These are phyloP conservation scores for Archocentrus centrarchus DNA, from an alignment of 2,113 vertebrate genomes.

Conservation along the genomic window DNA sequence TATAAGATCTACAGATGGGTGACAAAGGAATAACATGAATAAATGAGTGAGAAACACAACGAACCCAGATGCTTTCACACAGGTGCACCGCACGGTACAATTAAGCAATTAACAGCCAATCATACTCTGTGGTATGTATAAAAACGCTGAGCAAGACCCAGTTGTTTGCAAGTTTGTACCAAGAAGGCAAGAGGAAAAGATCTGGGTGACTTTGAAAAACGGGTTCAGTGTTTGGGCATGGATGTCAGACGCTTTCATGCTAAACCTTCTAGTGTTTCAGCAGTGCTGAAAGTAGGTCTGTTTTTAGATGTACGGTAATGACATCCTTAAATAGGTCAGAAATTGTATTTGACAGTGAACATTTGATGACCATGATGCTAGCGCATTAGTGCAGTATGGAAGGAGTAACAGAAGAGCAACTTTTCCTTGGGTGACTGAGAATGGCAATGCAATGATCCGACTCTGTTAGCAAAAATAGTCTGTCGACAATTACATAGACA, in stretches of 20 bases:
- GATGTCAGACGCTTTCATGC: not conserved
- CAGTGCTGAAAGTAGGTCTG: not conserved
- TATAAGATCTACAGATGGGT: slow-evolving; percentile 19
- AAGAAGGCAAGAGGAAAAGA: not conserved
- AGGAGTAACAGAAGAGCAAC: not conserved
- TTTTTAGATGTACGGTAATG: not conserved
- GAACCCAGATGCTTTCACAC: not conserved
- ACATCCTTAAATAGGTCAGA: slow-evolving; percentile 7
- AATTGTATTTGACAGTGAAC: not conserved
- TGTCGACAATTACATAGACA: slow-evolving; percentile 14
- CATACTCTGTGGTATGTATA: slow-evolving; percentile 5
- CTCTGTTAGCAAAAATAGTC: slow-evolving; percentile 17
- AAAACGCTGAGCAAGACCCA: not conserved
- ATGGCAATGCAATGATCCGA: not conserved
- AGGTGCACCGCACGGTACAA: not conserved
- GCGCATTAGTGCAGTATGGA: slow-evolving; percentile 1
- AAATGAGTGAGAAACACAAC: not conserved
- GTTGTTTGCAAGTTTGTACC: slow-evolving; percentile 2
- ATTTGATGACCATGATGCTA: not conserved
- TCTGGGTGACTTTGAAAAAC: no score
- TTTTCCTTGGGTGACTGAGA: slow-evolving; percentile 1
- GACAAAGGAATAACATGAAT: slow-evolving; percentile 2
- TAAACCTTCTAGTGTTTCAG: not conserved
- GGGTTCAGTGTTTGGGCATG: not conserved
- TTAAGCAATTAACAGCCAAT: slow-evolving; percentile 5